phyloP scores from a whole-genome alignment of 2,888 invertebrate species.

The Smittia aterrima region DNA sequence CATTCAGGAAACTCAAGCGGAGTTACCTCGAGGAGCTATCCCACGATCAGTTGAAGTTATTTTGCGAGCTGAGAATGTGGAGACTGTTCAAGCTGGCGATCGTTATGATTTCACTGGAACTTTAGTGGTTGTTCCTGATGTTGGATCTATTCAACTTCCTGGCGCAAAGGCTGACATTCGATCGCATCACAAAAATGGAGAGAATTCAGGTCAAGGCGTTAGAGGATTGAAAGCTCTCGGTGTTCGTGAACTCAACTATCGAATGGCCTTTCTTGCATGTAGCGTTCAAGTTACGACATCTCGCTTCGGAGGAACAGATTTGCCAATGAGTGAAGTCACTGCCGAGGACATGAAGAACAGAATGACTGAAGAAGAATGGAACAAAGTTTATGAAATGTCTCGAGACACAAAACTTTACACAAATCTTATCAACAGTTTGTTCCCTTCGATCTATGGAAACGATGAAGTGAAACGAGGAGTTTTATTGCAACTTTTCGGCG shows the following conservation, averaged over 20 bases:
- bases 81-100: conserved; percentile 82
- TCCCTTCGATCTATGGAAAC: conserved; percentile 95
- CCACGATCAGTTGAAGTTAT: conserved; percentile 95
- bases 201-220: conserved; percentile 79
- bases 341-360: conserved; percentile 89
- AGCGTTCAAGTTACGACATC: conserved; percentile 84
- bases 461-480: conserved; percentile 94
- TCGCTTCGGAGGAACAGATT: conserved; percentile 81
- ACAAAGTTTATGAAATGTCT: conserved; percentile 95
- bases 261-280: conserved; percentile 92
- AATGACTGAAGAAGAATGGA: conserved; percentile 93
- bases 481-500: conserved; percentile 93
- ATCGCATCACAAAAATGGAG: conserved; percentile 69
- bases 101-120: conserved; percentile 93
- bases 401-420: conserved; percentile 85
- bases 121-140: conserved; percentile 95
- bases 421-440: conserved; percentile 86
- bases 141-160: conserved; percentile 79
- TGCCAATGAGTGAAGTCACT: conserved; percentile 83
- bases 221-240: conserved; percentile 79
- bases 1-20: conserved; percentile 96
- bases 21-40: conserved; percentile 93
- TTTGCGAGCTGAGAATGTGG: conserved; percentile 92
- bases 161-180: conserved; percentile 78
- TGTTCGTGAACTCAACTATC: conserved; percentile 77